Base-by-base conservation (phyloP, 2,888 invertebrate species). In the Petrophora chlorosata region DNA sequence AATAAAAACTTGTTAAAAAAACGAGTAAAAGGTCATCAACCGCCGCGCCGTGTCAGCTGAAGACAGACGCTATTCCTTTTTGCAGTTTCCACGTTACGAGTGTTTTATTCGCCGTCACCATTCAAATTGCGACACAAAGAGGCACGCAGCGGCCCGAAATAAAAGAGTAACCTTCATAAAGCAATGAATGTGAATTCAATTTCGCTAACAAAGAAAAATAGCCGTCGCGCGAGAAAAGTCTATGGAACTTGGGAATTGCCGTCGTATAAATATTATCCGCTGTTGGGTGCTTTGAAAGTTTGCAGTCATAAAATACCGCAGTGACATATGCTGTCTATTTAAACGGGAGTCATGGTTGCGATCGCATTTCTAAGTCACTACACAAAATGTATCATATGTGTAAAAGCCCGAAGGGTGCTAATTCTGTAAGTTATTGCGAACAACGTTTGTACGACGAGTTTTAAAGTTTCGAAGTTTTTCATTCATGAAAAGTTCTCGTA, bases 191-290 rank as follows among this genome's bases (percentile, higher is more conserved):
- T 65, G 70, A 74, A 82, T 81, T 79, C 76, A 84, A 82, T 83
- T 83, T 79, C 63, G 70, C 73, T 77, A 82, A 80, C 78, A 81
- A 82, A 84, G 79, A 80, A 76, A 79, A 78, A 79, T 76, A 70
- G 70, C 61, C 53, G 42, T 39, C 46, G 41, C 49, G 59, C 54
- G 58, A 67, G 66, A 67, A 65, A 62, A 57, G 53, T 53, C 42
- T 14, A 52, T 44, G 41, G 46, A 59, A 53, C 53, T 59, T 52
- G 42, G 45, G 44, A 44, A 53, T 47, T 53, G 33, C 28, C 47
- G 38, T 46, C 50, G 54, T 50, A 54, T 53, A 54, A 54, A 61
- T 56, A 60, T 50, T 56, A 53, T 39, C 13, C 33, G 46, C 29
- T 43, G 48, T 9, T 10, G 16, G 34, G 43, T 41, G 43, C 33